These are phyloP conservation scores for Aphelocoma californica DNA, from an alignment of 2,797 vertebrate genomes.

Conservation along the genomic window DNA sequence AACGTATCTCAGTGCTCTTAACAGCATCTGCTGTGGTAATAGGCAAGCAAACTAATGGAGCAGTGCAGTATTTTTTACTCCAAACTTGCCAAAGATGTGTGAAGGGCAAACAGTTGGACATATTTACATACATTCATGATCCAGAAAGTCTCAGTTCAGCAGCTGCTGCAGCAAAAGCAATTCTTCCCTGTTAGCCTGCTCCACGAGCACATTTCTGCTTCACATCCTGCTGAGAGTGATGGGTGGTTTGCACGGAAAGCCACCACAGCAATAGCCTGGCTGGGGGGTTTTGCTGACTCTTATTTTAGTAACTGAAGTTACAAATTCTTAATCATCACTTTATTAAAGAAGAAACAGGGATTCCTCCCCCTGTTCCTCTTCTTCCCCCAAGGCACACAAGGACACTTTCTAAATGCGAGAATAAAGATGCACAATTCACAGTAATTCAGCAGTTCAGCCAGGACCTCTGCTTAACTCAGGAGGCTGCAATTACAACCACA, in stretches of 20 bases:
- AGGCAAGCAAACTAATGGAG: constrained; percentile 72
- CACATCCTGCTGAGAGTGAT: not conserved
- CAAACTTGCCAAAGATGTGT: constrained; percentile 70
- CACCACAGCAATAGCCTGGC: not conserved
- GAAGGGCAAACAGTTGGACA: constrained; percentile 73
- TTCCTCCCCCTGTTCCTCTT: not conserved
- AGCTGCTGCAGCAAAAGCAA: constrained; percentile 51
- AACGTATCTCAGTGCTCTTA: not conserved
- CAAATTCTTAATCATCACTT: not conserved
- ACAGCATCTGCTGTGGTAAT: constrained; percentile 37
- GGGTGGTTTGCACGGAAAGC: not conserved
- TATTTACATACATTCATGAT: constrained; percentile 70
- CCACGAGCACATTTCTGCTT: not conserved
- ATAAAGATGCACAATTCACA: constrained; percentile 36
- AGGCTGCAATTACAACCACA: constrained; percentile 54
- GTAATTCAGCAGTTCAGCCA: constrained; percentile 26
- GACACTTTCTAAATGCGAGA: not conserved
- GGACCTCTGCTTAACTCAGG: constrained; percentile 2
- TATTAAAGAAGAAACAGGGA: not conserved
- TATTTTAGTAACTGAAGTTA: not conserved
- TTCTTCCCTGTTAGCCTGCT: constrained; percentile 52
- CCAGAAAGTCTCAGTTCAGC: constrained; percentile 61
- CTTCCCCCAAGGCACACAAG: not conserved
- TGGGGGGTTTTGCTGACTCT: not conserved
- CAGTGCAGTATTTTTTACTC: constrained; percentile 69